Conservation (phyloP, 2,797 vertebrate species). For the Sebastes dallii region DNA sequence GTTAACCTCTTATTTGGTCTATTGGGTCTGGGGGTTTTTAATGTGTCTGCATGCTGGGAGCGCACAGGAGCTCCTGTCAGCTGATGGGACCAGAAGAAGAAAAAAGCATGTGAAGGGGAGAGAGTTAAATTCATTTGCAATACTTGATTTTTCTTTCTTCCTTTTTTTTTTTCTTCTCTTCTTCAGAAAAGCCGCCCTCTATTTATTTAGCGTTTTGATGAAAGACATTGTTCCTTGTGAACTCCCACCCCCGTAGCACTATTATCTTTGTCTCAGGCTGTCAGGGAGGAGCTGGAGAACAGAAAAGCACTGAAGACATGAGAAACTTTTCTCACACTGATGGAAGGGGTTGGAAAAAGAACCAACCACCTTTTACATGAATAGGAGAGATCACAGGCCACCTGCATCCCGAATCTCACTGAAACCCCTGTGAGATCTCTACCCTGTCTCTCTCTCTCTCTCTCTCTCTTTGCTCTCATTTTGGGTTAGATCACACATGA, state of each 20-base stretch:
- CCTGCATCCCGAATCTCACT: conserved; percentile 32
- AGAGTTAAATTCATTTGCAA: conserved; percentile 84
- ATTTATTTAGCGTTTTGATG: conserved; percentile 76
- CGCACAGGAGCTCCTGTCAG: conserved; percentile 89
- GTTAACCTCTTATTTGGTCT: conserved; percentile 97
- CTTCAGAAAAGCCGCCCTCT: conserved; percentile 60
- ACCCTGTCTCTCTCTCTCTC: neutral
- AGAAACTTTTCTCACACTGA: conserved; percentile 47
- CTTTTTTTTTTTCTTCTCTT: conserved; percentile 25
- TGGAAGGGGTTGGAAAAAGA: neutral
- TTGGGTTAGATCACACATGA: conserved; percentile 5
- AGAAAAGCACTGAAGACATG: conserved; percentile 48
- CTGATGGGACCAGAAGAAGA: conserved; percentile 86
- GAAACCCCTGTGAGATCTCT: neutral
- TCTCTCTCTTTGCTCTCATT: neutral
- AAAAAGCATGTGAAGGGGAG: conserved; percentile 77
- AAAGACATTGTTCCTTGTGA: conserved; percentile 75
- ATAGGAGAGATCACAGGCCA: conserved; percentile 38
- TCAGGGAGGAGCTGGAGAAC: conserved; percentile 57
- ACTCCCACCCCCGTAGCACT: conserved; percentile 56
- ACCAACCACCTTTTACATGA: conserved; percentile 25
- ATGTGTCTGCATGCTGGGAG: conserved; percentile 87
- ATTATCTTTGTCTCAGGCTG: conserved; percentile 71
- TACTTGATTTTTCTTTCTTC: conserved; percentile 53
- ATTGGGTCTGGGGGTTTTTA: conserved; percentile 84